phyloP scores from a whole-genome alignment of 2,888 invertebrate species.

The Platycheirus rosarum region DNA sequence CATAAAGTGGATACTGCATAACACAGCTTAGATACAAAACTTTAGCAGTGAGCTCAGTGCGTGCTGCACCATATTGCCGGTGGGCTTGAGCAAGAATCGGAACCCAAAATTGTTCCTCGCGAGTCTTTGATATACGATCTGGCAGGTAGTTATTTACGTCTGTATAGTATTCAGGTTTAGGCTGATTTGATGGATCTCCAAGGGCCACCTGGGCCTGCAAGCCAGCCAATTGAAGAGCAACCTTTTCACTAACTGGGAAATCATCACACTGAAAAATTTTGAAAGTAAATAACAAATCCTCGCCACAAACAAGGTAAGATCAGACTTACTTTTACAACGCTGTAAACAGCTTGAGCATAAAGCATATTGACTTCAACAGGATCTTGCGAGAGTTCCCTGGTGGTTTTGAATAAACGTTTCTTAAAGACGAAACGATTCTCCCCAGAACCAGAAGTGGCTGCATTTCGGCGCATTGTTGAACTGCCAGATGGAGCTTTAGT shows the following conservation, averaged over 20 bases:
- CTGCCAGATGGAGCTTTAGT: slow-evolving; percentile 84
- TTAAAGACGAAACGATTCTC: slow-evolving; percentile 97
- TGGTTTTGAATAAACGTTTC: slow-evolving; percentile 93
- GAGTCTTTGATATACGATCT: slow-evolving; percentile 89
- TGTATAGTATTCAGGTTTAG: slow-evolving; percentile 92
- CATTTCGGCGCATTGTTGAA: slow-evolving; percentile 84
- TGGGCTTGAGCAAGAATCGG: slow-evolving; percentile 94
- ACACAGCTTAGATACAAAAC: slow-evolving; percentile 96
- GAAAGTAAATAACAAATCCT: slow-evolving; percentile 60
- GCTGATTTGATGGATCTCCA: slow-evolving; percentile 89
- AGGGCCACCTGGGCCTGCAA: slow-evolving; percentile 97
- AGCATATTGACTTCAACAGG: slow-evolving; percentile 96
- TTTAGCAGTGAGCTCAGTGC: slow-evolving; percentile 95
- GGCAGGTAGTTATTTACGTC: slow-evolving; percentile 96
- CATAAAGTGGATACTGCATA: slow-evolving; percentile 97
- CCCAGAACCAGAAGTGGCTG: slow-evolving; percentile 90
- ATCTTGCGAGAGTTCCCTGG: slow-evolving; percentile 95
- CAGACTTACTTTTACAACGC: slow-evolving; percentile 92
- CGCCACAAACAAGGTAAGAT: not conserved
- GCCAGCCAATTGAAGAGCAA: slow-evolving; percentile 96
- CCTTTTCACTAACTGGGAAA: slow-evolving; percentile 96
- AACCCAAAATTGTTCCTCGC: slow-evolving; percentile 93
- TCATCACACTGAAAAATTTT: slow-evolving; percentile 97
- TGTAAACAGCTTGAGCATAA: slow-evolving; percentile 97
- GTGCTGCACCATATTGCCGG: slow-evolving; percentile 94